Percentiles rank a stretch among this genome's conserved stretches.
Conservation (phyloP, 2,113 vertebrate genomes). For the Xiphophorus couchianus region DNA sequence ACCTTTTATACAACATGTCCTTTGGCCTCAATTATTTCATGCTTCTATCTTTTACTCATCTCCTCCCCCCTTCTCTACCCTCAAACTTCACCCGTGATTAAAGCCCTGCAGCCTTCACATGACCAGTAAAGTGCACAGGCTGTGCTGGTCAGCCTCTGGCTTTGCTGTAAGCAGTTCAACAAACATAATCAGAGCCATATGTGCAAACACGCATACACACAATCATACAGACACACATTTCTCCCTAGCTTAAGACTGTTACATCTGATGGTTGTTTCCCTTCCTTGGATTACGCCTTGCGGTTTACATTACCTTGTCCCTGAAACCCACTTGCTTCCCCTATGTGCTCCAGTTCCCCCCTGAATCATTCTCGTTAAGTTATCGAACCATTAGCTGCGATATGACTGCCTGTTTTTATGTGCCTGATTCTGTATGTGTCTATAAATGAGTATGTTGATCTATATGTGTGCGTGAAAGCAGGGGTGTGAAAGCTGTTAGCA, state of each 20-base stretch:
- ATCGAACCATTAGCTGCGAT: slow-evolving; percentile 56
- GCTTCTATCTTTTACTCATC: slow-evolving; percentile 60
- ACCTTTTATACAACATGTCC: slow-evolving; percentile 56
- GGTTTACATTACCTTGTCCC: slow-evolving; percentile 56
- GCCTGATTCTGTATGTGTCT: slow-evolving; percentile 30
- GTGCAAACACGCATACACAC: slow-evolving; percentile 34
- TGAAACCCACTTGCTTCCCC: not conserved
- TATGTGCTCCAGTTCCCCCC: slow-evolving; percentile 26
- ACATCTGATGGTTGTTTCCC: slow-evolving; percentile 67
- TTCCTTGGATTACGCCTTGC: slow-evolving; percentile 68
- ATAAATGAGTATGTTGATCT: slow-evolving; percentile 38
- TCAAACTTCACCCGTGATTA: slow-evolving; percentile 44
- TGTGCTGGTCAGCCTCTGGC: slow-evolving; percentile 68
- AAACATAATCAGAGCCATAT: slow-evolving; percentile 69
- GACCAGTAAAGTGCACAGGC: slow-evolving; percentile 54
- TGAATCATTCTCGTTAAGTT: slow-evolving; percentile 62
- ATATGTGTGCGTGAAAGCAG: slow-evolving; percentile 30
- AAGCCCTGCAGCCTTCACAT: slow-evolving; percentile 47
- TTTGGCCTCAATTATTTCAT: slow-evolving; percentile 66
- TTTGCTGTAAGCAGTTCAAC: slow-evolving; percentile 71
- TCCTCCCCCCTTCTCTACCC: slow-evolving; percentile 18
- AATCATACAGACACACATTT: slow-evolving; percentile 39
- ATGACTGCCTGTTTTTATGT: slow-evolving; percentile 37
- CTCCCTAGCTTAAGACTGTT: slow-evolving; percentile 59
- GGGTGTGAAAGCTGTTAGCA: slow-evolving; percentile 57